Conservation (phyloP, 2,113 vertebrate species). For the Apteryx mantelli region DNA sequence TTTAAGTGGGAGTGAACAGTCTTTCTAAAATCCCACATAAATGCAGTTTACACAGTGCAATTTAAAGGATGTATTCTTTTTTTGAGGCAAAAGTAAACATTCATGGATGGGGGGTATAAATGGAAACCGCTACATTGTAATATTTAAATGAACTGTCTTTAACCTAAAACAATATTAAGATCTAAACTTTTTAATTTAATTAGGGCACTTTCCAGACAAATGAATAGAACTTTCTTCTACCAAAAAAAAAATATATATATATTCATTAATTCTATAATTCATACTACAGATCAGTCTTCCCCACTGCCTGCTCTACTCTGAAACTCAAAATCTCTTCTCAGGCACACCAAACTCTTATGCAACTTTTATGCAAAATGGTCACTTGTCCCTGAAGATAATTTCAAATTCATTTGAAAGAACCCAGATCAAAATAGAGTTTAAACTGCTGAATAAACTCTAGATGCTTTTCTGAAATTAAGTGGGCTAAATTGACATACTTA, state of each 20-base stretch:
- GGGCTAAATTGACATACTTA: conserved; percentile 30
- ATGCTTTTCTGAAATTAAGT: not conserved
- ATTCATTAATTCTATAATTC: not conserved
- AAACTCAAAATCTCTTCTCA: conserved; percentile 20
- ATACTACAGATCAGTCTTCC: not conserved
- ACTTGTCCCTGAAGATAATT: not conserved
- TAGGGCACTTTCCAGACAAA: conserved; percentile 44
- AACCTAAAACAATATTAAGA: conserved; percentile 12
- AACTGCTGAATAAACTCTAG: conserved; percentile 29
- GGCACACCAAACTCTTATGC: not conserved
- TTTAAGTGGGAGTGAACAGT: conserved; percentile 71
- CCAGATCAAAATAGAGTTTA: not conserved
- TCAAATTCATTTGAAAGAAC: conserved; percentile 33
- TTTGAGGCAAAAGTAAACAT: conserved; percentile 49
- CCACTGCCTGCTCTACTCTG: not conserved
- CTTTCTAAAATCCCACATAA: conserved; percentile 67
- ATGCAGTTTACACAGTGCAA: conserved; percentile 71
- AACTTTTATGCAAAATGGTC: conserved; percentile 7
- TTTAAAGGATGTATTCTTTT: conserved; percentile 59
- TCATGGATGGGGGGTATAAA: conserved; percentile 11
- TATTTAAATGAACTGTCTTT: conserved; percentile 37
- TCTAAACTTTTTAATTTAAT: not conserved
- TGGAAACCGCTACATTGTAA: conserved; percentile 6
- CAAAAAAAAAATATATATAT: not conserved
- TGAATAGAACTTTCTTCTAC: not conserved